These are phyloP conservation scores for Microctenopoma stevenorrisi DNA, from an alignment of 2,797 vertebrate genomes.

Conservation along the genomic window DNA sequence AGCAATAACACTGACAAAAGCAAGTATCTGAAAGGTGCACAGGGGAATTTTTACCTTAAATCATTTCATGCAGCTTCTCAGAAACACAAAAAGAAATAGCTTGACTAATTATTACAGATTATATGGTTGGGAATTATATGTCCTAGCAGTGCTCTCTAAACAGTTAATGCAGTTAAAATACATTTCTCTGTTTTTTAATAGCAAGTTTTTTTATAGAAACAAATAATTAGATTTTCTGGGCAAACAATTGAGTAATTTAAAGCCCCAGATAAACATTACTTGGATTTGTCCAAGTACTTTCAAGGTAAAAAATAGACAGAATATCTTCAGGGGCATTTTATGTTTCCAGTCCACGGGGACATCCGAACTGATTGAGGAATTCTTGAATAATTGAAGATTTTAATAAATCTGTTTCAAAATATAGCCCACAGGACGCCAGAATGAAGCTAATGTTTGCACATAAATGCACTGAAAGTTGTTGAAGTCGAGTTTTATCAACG, in stretches of 20 bases:
- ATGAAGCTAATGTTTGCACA: neutral
- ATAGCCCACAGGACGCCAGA: neutral
- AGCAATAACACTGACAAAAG: slow-evolving; percentile 35
- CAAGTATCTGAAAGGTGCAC: slow-evolving; percentile 9
- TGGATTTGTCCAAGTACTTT: slow-evolving; percentile 32
- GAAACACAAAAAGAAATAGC: slow-evolving; percentile 7
- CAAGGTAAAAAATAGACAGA: slow-evolving; percentile 31
- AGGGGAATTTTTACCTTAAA: slow-evolving; percentile 4
- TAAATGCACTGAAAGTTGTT: neutral
- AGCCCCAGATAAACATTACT: slow-evolving; percentile 20
- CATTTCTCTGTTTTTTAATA: neutral
- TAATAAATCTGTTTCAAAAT: slow-evolving; percentile 17
- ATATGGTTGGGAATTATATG: neutral
- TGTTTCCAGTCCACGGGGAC: slow-evolving; percentile 26
- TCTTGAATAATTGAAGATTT: slow-evolving; percentile 17
- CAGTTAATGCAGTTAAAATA: slow-evolving; percentile 1
- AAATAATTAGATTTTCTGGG: slow-evolving; percentile 28
- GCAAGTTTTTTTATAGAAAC: slow-evolving; percentile 19
- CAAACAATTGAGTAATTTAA: slow-evolving; percentile 25
- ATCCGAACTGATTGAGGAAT: slow-evolving; percentile 13
- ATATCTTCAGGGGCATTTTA: slow-evolving; percentile 21
- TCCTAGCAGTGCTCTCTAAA: neutral
- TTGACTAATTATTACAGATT: slow-evolving; percentile 19
- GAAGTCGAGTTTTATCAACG: slow-evolving; percentile 19
- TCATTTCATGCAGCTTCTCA: slow-evolving; percentile 16